Evolutionary conservation across 35 echinoderm and acorn worm genomes (phyloP).

Genomic region (Heliocidaris erythrogramma): DNA sequence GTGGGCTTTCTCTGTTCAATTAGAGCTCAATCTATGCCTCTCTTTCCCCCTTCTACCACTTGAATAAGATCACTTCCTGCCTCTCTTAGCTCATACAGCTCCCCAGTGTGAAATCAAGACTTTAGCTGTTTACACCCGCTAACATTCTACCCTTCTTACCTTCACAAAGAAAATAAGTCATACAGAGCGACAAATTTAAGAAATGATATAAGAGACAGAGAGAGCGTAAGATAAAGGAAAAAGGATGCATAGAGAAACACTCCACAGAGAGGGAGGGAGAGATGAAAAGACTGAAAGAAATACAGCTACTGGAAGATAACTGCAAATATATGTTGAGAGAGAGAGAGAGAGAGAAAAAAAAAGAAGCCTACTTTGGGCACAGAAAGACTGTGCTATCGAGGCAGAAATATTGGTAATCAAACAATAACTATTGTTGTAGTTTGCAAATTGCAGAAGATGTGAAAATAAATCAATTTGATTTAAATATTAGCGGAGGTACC

Average conservation of each 20-base stretch:
- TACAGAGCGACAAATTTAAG: neutral
- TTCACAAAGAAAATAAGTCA: slow-evolving; percentile 4
- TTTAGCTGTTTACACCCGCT: slow-evolving; percentile 50
- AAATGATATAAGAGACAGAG: neutral
- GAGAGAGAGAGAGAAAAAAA: too few species aligned
- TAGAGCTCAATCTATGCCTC: slow-evolving; percentile 25
- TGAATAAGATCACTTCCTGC: slow-evolving; percentile 49
- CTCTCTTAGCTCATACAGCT: slow-evolving; percentile 37
- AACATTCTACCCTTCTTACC: slow-evolving; percentile 26
- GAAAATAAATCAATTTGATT: neutral
- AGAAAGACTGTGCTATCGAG: neutral
- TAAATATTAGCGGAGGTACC: neutral
- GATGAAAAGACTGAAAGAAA: too few species aligned
- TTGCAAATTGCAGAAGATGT: too few species aligned
- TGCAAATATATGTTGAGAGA: too few species aligned
- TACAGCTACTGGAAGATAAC: too few species aligned
- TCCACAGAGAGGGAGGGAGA: neutral
- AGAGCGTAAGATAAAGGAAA: neutral
- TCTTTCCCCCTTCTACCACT: slow-evolving; percentile 37
- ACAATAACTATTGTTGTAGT: neutral
- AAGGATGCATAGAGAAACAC: neutral
- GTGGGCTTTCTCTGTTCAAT: slow-evolving; percentile 48
- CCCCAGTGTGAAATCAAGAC: slow-evolving; percentile 51
- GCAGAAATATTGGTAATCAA: neutral
- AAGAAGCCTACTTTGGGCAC: too few species aligned